Evolutionary conservation across 2,888 invertebrate genomes (phyloP), one percentile per base, ranked within the genome.

Genomic region (Chrysodeixis includens): DNA sequence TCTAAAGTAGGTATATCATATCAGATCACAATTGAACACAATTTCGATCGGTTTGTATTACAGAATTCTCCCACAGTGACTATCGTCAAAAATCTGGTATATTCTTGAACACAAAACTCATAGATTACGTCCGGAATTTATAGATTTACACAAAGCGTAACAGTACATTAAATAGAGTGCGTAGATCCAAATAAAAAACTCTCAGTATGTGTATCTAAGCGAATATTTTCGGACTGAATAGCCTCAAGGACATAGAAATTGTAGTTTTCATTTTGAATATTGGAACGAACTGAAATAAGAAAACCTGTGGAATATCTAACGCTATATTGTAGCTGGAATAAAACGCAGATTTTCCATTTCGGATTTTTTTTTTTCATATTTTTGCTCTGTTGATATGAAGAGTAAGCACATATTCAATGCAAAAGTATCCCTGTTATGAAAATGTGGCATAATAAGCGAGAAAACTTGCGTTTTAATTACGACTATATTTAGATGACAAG

Each of bases 91-190:
- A 16, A 32, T 18, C 18, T 40, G 12, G n/a, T 40, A 62, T 51
- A 55, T 32, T 26, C 9, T 26, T 22, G 18, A 22, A 18, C 6
- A 40, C 35, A 61, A 49, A 62, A 40, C 16, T 30, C 32, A 57
- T 54, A 16, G 1, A 61, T 55, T 40, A 14, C 32, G 2, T 20
- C 30, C 10, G 8, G 8, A n/a, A 12, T 57, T 18, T 16, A 46
- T 30, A 30, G 32, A 46, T 10, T 58, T 18, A 26, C 16, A 51
- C 30, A 58, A 7, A 46, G 9, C 18, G 46, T 8, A 18, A 16
- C 46, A n/a, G 40, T 46, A 18, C 18, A 46, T 46, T 46, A 46
- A 46, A 46, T 46, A 46, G 46, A 46, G 46, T 46, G 46, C 16
- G 18, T 18, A 18, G 46, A 46, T 16, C 16, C 16, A 8, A 16